phyloP scores from a whole-genome alignment of 2,113 vertebrate species.

The Bostrychus sinensis region DNA sequence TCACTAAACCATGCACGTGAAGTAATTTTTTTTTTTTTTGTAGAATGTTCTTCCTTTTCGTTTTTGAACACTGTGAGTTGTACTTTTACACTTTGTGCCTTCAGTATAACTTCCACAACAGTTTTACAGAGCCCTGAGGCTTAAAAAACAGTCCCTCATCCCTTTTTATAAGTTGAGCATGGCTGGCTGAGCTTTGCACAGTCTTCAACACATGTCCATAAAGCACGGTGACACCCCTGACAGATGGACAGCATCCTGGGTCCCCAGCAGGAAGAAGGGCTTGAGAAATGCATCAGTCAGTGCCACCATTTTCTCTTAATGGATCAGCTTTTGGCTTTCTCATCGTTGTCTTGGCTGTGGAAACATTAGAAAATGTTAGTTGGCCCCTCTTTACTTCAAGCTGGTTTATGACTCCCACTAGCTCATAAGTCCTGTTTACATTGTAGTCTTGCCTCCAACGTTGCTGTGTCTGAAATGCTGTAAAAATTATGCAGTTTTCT shows the following conservation, averaged over 20 bases:
- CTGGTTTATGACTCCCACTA: neutral
- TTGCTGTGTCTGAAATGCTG: too few relatives aligned
- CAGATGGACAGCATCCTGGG: conserved; percentile 65
- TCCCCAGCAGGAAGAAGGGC: conserved; percentile 66
- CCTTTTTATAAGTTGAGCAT: conserved; percentile 34
- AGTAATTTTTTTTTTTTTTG: conserved; percentile 18
- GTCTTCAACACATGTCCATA: conserved; percentile 53
- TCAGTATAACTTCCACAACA: conserved; percentile 25
- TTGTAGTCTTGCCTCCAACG: neutral
- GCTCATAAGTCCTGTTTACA: neutral
- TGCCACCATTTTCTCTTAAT: conserved; percentile 65
- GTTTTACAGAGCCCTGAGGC: conserved; percentile 40
- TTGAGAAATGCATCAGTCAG: conserved; percentile 66
- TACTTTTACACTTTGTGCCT: conserved; percentile 8
- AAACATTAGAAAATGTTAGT: conserved; percentile 42
- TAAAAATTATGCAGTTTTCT: too few relatives aligned
- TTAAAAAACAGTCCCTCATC: conserved; percentile 50
- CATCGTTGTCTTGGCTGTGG: conserved; percentile 38
- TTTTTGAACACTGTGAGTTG: conserved; percentile 17
- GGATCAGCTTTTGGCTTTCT: conserved; percentile 52
- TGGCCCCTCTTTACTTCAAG: neutral
- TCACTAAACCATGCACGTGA: neutral
- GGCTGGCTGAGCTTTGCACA: conserved; percentile 35
- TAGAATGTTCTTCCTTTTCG: too few relatives aligned
- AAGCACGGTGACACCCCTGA: conserved; percentile 50